Percentiles rank a stretch among this genome's conserved stretches.
phyloP scores from a whole-genome alignment of 1,140 invertebrate genomes.

The Trachymyrmex septentrionalis region DNA sequence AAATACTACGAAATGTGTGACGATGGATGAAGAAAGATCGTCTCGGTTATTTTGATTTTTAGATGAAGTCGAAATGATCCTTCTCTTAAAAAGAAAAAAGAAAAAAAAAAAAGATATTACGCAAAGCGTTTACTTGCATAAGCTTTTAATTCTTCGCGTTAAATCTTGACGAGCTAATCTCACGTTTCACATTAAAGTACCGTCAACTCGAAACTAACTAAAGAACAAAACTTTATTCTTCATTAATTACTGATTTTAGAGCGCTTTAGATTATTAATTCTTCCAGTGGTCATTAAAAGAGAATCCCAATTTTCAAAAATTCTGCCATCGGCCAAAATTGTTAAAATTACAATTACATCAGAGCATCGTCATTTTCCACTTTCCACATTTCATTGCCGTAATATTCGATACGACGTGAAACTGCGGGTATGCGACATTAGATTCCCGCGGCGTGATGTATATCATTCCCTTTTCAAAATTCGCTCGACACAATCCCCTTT shows the following conservation, averaged over 20 bases:
- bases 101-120: neutral
- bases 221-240: slow-evolving; percentile 23
- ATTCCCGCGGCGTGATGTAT: neutral
- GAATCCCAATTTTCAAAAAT: neutral
- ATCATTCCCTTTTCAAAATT: slow-evolving; percentile 33
- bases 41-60: slow-evolving; percentile 5
- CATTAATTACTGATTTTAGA: slow-evolving; percentile 28
- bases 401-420: neutral
- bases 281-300: neutral
- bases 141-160: slow-evolving; percentile 24
- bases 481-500: slow-evolving; percentile 17
- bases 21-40: neutral
- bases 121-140: neutral
- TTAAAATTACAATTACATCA: neutral
- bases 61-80: neutral
- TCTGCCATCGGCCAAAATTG: neutral
- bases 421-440: slow-evolving; percentile 15
- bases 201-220: slow-evolving; percentile 15
- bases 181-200: slow-evolving; percentile 3
- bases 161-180: slow-evolving; percentile 37
- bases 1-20: neutral
- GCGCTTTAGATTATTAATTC: neutral
- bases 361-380: slow-evolving; percentile 8
- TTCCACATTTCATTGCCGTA: neutral
- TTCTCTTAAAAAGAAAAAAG: neutral